phyloP scores from a whole-genome alignment of 1,140 invertebrate species.

The Pachypeltis micranthus region DNA sequence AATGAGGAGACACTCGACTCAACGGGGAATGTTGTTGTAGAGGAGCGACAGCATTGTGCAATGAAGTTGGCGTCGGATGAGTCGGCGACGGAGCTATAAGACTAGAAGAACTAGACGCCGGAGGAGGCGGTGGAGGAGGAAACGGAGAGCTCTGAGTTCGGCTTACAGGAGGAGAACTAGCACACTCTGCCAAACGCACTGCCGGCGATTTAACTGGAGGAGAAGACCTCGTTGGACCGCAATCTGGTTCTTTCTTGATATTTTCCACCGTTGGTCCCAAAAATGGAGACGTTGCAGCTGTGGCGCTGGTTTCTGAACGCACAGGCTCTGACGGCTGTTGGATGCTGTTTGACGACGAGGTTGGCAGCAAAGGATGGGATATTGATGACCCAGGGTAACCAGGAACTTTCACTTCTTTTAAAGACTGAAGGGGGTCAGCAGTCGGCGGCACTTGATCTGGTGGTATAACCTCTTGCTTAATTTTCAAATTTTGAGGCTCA shows the following conservation, averaged over 20 bases:
- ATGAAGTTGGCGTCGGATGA: conserved; percentile 43
- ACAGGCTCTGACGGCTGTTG: conserved; percentile 14
- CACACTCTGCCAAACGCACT: conserved; percentile 37
- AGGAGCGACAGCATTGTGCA: conserved; percentile 39
- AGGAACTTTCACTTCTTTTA: conserved; percentile 69
- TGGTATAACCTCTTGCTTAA: conserved; percentile 55
- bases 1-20: conserved; percentile 37
- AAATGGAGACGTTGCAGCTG: conserved; percentile 23
- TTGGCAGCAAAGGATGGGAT: conserved; percentile 30
- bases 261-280: conserved; percentile 42
- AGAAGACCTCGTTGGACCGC: conserved; percentile 35
- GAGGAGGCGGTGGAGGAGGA: conserved; percentile 25
- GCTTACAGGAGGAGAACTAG: conserved; percentile 23
- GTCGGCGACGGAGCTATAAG: conserved; percentile 34
- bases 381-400: conserved; percentile 42
- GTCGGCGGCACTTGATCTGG: conserved; percentile 41
- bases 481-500: conserved; percentile 64
- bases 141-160: conserved; percentile 26
- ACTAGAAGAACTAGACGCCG: conserved; percentile 24
- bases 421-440: conserved; percentile 57
- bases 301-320: conserved; percentile 12
- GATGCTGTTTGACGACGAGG: conserved; percentile 24
- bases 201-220: conserved; percentile 35
- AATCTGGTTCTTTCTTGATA: conserved; percentile 62
- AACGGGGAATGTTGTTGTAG: conserved; percentile 49